These are phyloP conservation scores for Coregonus ussuriensis DNA, from an alignment of 2,797 vertebrate species.

Conservation along the genomic window DNA sequence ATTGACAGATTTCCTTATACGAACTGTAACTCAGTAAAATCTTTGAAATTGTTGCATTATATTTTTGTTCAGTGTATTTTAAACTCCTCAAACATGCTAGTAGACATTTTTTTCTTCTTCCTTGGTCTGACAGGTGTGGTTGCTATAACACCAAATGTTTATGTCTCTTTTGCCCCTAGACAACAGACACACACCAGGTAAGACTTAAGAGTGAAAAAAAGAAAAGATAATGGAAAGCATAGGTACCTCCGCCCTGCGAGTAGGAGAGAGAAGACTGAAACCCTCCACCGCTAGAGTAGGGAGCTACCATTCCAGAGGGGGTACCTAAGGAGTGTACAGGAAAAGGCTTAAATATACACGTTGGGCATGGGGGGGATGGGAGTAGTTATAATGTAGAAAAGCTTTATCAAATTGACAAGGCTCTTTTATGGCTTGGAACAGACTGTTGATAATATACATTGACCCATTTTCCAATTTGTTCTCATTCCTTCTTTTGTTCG, in stretches of 20 bases:
- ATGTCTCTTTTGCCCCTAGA: not conserved
- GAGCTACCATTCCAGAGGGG: constrained; percentile 77
- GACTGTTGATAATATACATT: not conserved
- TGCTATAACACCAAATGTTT: not conserved
- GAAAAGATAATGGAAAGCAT: constrained; percentile 36
- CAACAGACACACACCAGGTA: not conserved
- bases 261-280: constrained; percentile 79
- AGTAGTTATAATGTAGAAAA: not conserved
- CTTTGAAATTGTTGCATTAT: too few species aligned
- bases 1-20: too few species aligned
- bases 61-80: not conserved
- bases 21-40: too few species aligned
- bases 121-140: too few species aligned
- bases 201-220: constrained; percentile 61
- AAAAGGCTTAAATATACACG: constrained; percentile 5
- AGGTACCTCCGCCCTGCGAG: constrained; percentile 76
- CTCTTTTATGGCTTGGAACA: not conserved
- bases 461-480: not conserved
- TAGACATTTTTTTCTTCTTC: not conserved
- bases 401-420: not conserved
- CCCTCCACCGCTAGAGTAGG: constrained; percentile 79
- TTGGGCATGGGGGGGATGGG: not conserved
- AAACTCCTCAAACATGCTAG: not conserved
- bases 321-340: constrained; percentile 63
- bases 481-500: not conserved